Percentiles rank a stretch among this genome's conserved stretches.
Conservation (phyloP, 2,113 vertebrate species). For the Clarias gariepinus region DNA sequence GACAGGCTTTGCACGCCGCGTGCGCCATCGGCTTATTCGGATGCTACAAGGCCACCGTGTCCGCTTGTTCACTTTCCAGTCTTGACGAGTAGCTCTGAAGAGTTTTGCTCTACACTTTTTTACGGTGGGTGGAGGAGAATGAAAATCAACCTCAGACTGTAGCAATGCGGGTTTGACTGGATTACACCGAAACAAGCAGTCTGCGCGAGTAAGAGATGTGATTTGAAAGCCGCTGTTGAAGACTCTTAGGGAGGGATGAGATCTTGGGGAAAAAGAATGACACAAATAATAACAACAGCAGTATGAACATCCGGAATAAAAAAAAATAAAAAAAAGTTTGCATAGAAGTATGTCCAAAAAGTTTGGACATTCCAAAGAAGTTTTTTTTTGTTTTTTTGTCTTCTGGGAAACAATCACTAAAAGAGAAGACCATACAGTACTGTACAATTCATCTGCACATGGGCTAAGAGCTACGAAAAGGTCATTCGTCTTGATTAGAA, state of each 20-base stretch:
- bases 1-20: not conserved
- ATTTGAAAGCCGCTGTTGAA: not conserved
- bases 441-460: slow-evolving; percentile 35
- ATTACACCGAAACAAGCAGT: not conserved
- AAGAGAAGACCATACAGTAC: slow-evolving; percentile 35
- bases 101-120: not conserved
- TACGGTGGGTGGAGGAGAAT: not conserved
- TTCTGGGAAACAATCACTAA: slow-evolving; percentile 37
- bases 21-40: not conserved
- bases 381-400: too few species aligned
- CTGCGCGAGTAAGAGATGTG: not conserved
- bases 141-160: not conserved
- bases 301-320: not conserved
- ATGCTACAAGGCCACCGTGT: not conserved
- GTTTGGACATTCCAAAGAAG: too few species aligned
- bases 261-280: not conserved
- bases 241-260: not conserved
- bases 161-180: not conserved
- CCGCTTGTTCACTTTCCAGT: not conserved
- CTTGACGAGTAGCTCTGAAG: not conserved
- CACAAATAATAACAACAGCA: not conserved
- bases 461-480: slow-evolving; percentile 45
- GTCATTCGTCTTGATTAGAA: slow-evolving; percentile 58
- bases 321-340: not conserved
- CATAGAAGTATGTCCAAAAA: not conserved